Base-by-base conservation (phyloP, 2,888 invertebrate species). In the Pheosia gnoma region DNA sequence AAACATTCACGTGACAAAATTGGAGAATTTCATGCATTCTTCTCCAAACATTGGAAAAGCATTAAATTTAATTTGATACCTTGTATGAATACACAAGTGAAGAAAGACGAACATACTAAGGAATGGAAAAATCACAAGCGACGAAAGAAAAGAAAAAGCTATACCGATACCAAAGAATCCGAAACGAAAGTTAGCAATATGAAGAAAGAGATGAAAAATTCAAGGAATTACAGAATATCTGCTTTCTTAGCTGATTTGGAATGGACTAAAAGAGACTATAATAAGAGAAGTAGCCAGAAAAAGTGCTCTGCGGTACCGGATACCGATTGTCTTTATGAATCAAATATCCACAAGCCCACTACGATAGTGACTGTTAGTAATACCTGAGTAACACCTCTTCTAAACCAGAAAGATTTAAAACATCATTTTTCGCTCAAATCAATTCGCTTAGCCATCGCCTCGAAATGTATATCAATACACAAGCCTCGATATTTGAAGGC, bases 111-210 rank as follows among this genome's bases (percentile, higher is more conserved):
- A 37, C 55, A 62, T 8, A 37, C 54, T 5, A 70, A 72, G 56
- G 75, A 75, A 43, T 79, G 74, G 38, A 77, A 70, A 43, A 82
- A 85, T 61, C 80, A 83, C 59, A 90, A 87, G 69, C 77, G 81
- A 5, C 85, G 82, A 60, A 88, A 85, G 79, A 88, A 87, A 62
- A 54, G 61, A 25, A 63, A 58, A 60, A 43, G 47, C 52, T n/a
- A 54, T 1, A 6, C 60, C 9, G 59, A 59, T 13, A 10, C 51
- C 0, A 57, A 59, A 36, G 58, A 58, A 38, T 62, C 51, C 5
- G 59, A 60, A 9, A 39, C 41, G 25, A 58, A 52, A 55, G 59
- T 43, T 36, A 71, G 45, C 53, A 71, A 67, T n/a, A 59, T 4
- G 25, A 75, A 39, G 36, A 75, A 72, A 41, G 76, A 77, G 10